phyloP scores from a whole-genome alignment of 2,113 vertebrate species.

The Phalacrocorax brasilianus region DNA sequence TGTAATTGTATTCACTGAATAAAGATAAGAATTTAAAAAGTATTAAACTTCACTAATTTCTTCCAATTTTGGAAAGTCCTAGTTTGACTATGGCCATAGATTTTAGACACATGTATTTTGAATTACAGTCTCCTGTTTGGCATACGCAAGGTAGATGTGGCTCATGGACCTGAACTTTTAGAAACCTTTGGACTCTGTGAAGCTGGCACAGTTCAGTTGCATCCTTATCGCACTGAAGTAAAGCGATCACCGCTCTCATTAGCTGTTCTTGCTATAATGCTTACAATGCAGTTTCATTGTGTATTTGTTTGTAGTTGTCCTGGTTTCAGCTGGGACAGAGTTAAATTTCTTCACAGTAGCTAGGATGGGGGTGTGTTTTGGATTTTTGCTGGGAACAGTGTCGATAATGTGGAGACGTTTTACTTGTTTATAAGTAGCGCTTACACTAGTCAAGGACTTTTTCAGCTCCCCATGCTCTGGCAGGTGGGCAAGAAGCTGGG shows the following conservation, averaged over 20 bases:
- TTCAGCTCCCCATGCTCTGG: too few relatives aligned
- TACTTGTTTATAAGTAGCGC: too few relatives aligned
- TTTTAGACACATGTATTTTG: not conserved
- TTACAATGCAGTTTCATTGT: not conserved
- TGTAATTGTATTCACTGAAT: not conserved
- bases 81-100: not conserved
- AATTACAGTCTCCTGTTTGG: not conserved
- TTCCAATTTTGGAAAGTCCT: not conserved
- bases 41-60: not conserved
- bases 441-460: too few relatives aligned
- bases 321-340: too few relatives aligned
- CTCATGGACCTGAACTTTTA: not conserved
- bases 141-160: not conserved
- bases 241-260: not conserved
- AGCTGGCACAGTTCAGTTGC: not conserved
- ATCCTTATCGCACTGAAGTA: not conserved
- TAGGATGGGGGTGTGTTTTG: too few relatives aligned
- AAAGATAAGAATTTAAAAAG: not conserved
- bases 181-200: not conserved
- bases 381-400: too few relatives aligned
- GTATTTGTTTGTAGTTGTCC: not conserved
- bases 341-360: too few relatives aligned
- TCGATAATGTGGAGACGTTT: too few relatives aligned
- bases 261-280: not conserved
- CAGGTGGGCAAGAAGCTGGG: too few relatives aligned